A percentile compares a stretch with the other conserved stretches of the same genome.
Evolutionary conservation across 2,113 vertebrate species (phyloP).

Genomic region (Platanista minor): DNA sequence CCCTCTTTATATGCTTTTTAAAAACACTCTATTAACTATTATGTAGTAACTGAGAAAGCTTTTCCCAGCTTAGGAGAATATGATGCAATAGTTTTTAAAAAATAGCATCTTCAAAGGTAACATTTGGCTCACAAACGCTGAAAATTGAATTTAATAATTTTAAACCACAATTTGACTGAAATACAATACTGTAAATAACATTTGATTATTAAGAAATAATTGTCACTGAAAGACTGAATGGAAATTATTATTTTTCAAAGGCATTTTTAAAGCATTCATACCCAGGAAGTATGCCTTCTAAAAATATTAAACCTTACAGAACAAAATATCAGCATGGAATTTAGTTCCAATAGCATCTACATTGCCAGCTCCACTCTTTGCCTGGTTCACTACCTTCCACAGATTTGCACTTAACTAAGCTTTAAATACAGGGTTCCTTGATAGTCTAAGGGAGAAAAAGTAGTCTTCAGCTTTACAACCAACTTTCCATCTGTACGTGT

Average conservation of each 20-base stretch:
- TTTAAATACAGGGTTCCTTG: background rate
- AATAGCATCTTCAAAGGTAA: background rate
- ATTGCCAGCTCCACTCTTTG: background rate
- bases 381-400: background rate
- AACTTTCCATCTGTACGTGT: background rate
- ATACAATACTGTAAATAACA: background rate
- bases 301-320: background rate
- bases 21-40: background rate
- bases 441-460: background rate
- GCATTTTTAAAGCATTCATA: background rate
- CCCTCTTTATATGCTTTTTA: background rate
- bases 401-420: background rate
- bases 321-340: background rate
- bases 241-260: background rate
- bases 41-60: background rate
- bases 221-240: background rate
- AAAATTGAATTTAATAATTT: background rate
- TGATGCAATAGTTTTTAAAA: background rate
- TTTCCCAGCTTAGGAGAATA: background rate
- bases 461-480: background rate
- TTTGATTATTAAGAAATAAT: background rate
- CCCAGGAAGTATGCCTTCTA: background rate
- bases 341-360: background rate
- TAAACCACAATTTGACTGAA: background rate
- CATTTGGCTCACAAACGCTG: background rate